Percentiles rank a stretch among this genome's conserved stretches.
Evolutionary conservation across 2,797 vertebrate species (phyloP).

Genomic region (Galaxias olidus): DNA sequence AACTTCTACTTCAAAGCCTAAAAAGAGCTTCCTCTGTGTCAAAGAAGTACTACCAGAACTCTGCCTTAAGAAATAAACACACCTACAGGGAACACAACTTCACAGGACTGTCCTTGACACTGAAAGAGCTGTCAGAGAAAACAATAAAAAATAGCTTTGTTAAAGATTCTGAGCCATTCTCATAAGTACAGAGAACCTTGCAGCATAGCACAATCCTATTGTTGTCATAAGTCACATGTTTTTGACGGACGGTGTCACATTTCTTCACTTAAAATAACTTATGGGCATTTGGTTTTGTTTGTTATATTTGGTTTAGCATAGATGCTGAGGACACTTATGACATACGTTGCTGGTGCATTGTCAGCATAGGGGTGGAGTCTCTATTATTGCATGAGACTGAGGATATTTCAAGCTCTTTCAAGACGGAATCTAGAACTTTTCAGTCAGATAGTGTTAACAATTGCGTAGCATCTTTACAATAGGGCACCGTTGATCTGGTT

Average conservation of each 20-base stretch:
- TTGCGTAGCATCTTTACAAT: neutral
- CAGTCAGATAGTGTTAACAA: slow-evolving; percentile 2
- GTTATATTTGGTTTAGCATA: too few relatives aligned
- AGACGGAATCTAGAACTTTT: neutral
- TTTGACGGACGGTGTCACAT: too few relatives aligned
- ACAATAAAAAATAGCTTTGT: neutral
- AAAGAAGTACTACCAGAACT: slow-evolving; percentile 38
- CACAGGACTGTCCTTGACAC: slow-evolving; percentile 39
- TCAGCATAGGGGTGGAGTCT: too few relatives aligned
- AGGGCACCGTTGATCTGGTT: slow-evolving; percentile 13
- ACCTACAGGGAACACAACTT: slow-evolving; percentile 35
- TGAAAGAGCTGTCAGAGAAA: neutral
- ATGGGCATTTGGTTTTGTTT: too few relatives aligned
- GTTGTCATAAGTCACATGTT: neutral
- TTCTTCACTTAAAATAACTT: too few relatives aligned
- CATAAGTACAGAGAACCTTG: neutral
- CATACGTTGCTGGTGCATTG: too few relatives aligned
- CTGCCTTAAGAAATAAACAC: slow-evolving; percentile 22
- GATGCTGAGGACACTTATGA: too few relatives aligned
- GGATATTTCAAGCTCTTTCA: too few relatives aligned
- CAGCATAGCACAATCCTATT: neutral
- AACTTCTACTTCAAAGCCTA: slow-evolving; percentile 42
- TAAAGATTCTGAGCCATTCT: neutral
- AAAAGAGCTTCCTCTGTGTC: slow-evolving; percentile 41
- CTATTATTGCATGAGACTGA: too few relatives aligned